These are phyloP conservation scores for Lymantria monacha DNA, from an alignment of 2,888 invertebrate species.

Conservation along the genomic window DNA sequence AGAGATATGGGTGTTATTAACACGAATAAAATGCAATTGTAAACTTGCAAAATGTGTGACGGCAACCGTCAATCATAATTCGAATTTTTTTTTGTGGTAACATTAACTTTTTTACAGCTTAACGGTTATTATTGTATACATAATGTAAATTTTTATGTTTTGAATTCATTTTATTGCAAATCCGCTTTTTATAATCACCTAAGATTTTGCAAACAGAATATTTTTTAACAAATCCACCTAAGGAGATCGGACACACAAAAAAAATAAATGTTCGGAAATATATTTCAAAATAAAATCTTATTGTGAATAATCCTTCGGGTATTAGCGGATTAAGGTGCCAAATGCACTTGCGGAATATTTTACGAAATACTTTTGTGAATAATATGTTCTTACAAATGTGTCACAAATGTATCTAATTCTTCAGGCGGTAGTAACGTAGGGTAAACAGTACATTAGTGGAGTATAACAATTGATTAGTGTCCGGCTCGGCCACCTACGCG, in stretches of 20 bases:
- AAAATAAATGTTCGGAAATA: constrained; percentile 9
- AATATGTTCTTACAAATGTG: constrained; percentile 37
- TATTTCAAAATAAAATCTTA: constrained; percentile 10
- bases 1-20: constrained; percentile 49
- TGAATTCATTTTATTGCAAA: too few species aligned
- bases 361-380: constrained; percentile 40
- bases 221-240: neutral
- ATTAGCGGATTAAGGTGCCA: constrained; percentile 57
- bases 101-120: too few species aligned
- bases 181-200: neutral
- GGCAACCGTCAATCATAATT: constrained; percentile 8
- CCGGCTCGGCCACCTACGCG: constrained; percentile 41
- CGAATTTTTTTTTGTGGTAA: neutral
- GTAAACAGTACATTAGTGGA: constrained; percentile 70
- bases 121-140: too few species aligned
- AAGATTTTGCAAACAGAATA: neutral
- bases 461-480: constrained; percentile 63
- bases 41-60: constrained; percentile 21
- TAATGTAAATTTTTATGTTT: too few species aligned
- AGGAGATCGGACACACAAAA: neutral
- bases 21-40: constrained; percentile 30
- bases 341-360: constrained; percentile 39
- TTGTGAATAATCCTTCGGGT: constrained; percentile 28
- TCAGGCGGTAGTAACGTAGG: constrained; percentile 56
- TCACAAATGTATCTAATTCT: constrained; percentile 61